Conservation (phyloP, 2,113 vertebrate species). For the Verasper variegatus region DNA sequence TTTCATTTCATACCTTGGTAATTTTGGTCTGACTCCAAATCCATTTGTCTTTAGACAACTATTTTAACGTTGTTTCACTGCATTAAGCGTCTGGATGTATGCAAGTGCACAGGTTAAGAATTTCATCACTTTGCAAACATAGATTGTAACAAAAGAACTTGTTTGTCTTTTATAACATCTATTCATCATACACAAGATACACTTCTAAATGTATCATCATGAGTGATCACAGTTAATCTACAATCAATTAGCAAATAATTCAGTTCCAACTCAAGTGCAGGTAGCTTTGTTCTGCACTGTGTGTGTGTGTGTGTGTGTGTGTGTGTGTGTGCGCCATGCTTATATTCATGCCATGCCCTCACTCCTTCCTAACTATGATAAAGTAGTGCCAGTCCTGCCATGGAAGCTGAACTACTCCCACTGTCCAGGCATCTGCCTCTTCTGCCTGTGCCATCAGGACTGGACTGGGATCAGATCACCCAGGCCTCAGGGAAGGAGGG, state of each 20-base stretch:
- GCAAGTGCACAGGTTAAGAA: neutral
- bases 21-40: neutral
- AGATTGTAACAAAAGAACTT: too few species aligned
- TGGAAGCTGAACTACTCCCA: slow-evolving; percentile 64
- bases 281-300: neutral
- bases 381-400: slow-evolving; percentile 43
- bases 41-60: neutral
- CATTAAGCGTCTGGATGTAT: too few species aligned
- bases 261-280: too few species aligned
- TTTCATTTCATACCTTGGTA: neutral
- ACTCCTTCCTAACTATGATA: slow-evolving; percentile 64
- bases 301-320: neutral
- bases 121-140: neutral
- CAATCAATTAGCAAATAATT: too few species aligned
- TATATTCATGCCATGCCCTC: slow-evolving; percentile 60
- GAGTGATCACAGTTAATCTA: too few species aligned
- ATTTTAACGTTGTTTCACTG: neutral
- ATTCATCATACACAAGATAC: too few species aligned
- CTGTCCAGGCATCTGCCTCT: slow-evolving; percentile 73
- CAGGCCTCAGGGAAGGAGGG: slow-evolving; percentile 11
- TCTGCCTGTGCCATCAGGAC: slow-evolving; percentile 66
- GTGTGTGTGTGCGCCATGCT: neutral
- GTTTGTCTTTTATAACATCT: too few species aligned
- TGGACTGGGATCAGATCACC: slow-evolving; percentile 61
- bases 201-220: too few species aligned